Base-by-base conservation (phyloP, 2,113 vertebrate genomes). In the Elephantulus edwardii region DNA sequence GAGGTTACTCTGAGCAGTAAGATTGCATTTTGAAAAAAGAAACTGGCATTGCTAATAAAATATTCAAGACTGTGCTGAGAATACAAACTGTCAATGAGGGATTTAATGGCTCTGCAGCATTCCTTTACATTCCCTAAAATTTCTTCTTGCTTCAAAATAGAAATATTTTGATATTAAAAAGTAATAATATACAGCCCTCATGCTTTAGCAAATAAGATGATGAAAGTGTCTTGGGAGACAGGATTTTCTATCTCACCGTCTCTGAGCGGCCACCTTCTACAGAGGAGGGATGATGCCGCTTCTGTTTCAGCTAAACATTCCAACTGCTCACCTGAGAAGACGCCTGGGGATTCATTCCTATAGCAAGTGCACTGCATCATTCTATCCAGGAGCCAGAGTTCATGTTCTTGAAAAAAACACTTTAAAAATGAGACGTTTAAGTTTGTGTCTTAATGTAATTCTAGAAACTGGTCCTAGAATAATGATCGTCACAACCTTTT, bases 21-120 rank as follows among this genome's bases (percentile, higher is more conserved):
- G 38, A 89, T 2, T 78, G 30, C 64, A 75, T 77, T 89, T 64
- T 84, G 78, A 91, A 92, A 95, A 58, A 93, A 56, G 70, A 93
- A 94, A 88, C 78, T 76, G 82, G 84, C 60, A 52, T 77, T 70
- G 64, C 71, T 88, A 94, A 92, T 91, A 93, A 83, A 86, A 94
- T 64, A 92, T 52, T 87, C 89, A 77, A 94, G 87, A 89, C 89
- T 91, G 70, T 20, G 3, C 60, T 52, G 44, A 89, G 68, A 94
- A 92, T 28, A 72, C 42, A 80, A 83, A 94, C 48, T 77, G 54
- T 52, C 93, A 48, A 5, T 70, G 46, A 83, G 58, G 22, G 35
- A 82, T 79, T 86, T 83, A 74, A 80, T 48, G 52, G 64, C 20
- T 88, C 52, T 33, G 62, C 13, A 17, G 58, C 60, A 48, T 86